Conservation (phyloP, 2,797 vertebrate species). For the Sebastes melanostomus region DNA sequence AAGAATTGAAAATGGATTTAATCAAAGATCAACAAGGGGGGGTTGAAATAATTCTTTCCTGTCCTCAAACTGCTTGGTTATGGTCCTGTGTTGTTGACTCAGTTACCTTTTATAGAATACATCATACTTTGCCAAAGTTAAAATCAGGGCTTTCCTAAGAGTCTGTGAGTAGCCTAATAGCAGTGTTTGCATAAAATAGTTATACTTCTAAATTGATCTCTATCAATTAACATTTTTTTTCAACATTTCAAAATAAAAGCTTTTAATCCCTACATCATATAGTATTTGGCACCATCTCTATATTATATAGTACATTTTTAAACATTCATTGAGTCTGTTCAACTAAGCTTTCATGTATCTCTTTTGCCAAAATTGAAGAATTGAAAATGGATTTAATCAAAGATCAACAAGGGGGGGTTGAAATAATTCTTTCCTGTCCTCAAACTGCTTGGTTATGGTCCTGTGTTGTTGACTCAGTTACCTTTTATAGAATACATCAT, state of each 20-base stretch:
- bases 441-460: neutral
- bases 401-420: neutral
- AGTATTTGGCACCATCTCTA: too few relatives aligned
- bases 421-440: neutral
- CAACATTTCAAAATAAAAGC: too few relatives aligned
- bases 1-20: neutral
- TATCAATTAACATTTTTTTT: too few relatives aligned
- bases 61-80: neutral
- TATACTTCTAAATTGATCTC: too few relatives aligned
- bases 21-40: neutral
- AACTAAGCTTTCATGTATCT: neutral
- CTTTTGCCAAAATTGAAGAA: too few relatives aligned
- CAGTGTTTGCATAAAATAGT: too few relatives aligned
- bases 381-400: neutral
- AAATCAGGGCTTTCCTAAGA: neutral
- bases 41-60: neutral
- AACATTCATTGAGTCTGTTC: neutral
- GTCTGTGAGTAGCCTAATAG: too few relatives aligned
- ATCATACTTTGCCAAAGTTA: constrained; percentile 19
- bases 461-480: constrained; percentile 32
- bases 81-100: constrained; percentile 34
- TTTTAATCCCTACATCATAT: too few relatives aligned
- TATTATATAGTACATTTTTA: neutral
- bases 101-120: constrained; percentile 21
- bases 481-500: constrained; percentile 23